A percentile compares a stretch with the other conserved stretches of the same genome.
Conservation (phyloP, 2,113 vertebrate species). For the Gnathonemus longibarbis region DNA sequence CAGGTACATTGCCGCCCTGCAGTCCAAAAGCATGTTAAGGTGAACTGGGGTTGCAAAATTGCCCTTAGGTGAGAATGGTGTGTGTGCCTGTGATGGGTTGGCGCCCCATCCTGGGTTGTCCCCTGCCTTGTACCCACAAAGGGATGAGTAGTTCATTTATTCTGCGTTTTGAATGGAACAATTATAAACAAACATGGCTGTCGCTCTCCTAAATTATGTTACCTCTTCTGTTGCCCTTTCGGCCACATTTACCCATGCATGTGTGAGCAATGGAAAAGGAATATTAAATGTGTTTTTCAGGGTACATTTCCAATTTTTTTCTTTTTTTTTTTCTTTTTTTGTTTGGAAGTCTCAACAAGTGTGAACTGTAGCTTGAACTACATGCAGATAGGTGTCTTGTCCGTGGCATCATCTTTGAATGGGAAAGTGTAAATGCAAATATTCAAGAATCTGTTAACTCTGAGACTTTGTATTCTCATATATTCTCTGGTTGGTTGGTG, state of each 20-base stretch:
- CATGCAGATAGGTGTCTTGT: not conserved
- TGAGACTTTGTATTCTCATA: not conserved
- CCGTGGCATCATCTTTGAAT: not conserved
- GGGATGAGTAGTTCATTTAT: not conserved
- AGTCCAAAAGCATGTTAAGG: not conserved
- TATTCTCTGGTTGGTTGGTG: not conserved
- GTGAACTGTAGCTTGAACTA: not conserved
- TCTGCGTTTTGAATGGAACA: not conserved
- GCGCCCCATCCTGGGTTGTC: not conserved
- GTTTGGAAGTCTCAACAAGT: not conserved
- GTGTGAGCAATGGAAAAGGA: not conserved
- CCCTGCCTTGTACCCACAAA: not conserved
- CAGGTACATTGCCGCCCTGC: not conserved
- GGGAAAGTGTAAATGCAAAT: not conserved
- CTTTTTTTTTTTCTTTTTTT: not conserved
- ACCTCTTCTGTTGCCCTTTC: not conserved
- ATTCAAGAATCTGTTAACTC: not conserved
- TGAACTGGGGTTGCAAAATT: not conserved
- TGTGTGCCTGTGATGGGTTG: not conserved
- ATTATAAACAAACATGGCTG: not conserved
- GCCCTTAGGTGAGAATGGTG: not conserved
- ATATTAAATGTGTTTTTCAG: not conserved
- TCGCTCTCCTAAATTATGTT: not conserved
- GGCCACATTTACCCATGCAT: not conserved
- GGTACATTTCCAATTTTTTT: too few species aligned